These are phyloP conservation scores for Tryphoninae sp. DNA, from an alignment of 2,888 invertebrate species.

Conservation along the genomic window DNA sequence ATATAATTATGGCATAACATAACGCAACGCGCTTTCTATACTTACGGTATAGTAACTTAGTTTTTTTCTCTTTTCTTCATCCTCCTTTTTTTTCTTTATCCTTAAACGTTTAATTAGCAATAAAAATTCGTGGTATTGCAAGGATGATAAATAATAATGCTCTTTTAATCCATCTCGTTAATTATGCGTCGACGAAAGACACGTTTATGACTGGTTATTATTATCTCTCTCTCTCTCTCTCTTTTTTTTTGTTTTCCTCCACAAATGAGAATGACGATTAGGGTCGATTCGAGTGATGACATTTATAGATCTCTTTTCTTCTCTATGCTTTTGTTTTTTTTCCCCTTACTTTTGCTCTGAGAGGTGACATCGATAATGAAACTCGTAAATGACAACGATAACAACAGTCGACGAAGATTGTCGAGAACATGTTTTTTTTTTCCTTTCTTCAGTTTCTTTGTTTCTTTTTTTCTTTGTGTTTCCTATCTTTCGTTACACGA, in stretches of 20 bases:
- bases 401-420: constrained; percentile 65
- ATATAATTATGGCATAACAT: constrained; percentile 69
- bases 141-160: constrained; percentile 59
- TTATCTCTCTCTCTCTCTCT: not conserved
- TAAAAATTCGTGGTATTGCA: constrained; percentile 52
- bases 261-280: constrained; percentile 49
- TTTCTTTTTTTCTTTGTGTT: constrained; percentile 1
- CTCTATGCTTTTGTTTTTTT: constrained; percentile 16
- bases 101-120: constrained; percentile 57
- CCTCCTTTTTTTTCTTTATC: constrained; percentile 19
- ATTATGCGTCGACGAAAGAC: constrained; percentile 44
- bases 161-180: constrained; percentile 20
- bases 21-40: constrained; percentile 65
- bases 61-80: constrained; percentile 28
- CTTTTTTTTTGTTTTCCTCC: not conserved
- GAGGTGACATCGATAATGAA: constrained; percentile 61
- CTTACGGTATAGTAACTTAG: constrained; percentile 61
- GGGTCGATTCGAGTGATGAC: constrained; percentile 44
- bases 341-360: constrained; percentile 27
- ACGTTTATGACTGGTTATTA: constrained; percentile 48
- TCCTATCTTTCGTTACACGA: constrained; percentile 50
- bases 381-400: constrained; percentile 65
- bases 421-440: constrained; percentile 53
- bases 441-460: constrained; percentile 13
- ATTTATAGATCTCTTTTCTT: constrained; percentile 35